phyloP scores from a whole-genome alignment of 2,113 vertebrate species.

The Psettodes erumei region DNA sequence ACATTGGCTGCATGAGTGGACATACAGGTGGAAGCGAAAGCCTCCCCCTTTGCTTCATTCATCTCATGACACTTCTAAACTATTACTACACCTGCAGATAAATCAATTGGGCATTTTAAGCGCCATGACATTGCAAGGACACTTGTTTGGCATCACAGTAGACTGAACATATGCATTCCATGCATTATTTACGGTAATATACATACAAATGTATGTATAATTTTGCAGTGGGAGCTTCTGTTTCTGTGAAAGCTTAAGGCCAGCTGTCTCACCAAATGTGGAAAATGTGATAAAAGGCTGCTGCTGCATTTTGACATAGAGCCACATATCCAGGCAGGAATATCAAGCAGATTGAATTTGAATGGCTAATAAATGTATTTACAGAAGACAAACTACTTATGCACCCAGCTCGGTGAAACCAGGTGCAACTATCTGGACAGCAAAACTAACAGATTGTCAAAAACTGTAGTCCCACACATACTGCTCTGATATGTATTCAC shows the following conservation, averaged over 20 bases:
- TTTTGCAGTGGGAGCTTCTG: neutral
- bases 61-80: neutral
- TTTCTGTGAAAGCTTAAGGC: neutral
- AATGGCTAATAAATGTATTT: constrained; percentile 25
- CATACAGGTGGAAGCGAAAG: neutral
- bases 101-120: neutral
- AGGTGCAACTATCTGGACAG: constrained; percentile 9
- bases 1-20: neutral
- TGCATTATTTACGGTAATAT: constrained; percentile 18
- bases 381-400: constrained; percentile 17
- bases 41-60: neutral
- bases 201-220: neutral
- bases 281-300: neutral
- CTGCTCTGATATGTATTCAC: neutral
- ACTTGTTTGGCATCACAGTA: neutral
- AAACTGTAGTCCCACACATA: neutral
- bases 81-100: neutral
- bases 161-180: neutral
- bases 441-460: constrained; percentile 27
- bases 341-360: constrained; percentile 19
- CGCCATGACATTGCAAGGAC: neutral
- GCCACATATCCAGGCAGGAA: neutral
- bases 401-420: constrained; percentile 19
- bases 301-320: constrained; percentile 7
- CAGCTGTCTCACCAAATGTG: neutral